Evolutionary conservation across 2,113 vertebrate species (phyloP).

Genomic region (Cricetomys ansorgei): DNA sequence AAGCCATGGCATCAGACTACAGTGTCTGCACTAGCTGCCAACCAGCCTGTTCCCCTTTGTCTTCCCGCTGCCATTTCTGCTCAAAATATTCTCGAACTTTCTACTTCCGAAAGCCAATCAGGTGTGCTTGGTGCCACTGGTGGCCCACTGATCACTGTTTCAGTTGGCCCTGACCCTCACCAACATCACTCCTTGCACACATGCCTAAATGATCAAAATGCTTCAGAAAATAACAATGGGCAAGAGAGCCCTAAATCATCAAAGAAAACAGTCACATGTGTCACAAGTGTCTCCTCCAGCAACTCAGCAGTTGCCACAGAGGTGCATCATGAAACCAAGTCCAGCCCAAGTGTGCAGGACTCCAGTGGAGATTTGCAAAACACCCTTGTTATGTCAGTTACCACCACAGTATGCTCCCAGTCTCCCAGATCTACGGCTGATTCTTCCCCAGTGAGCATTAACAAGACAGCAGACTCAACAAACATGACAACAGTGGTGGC

Average conservation of each 20-base stretch:
- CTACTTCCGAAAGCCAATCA: conserved; percentile 70
- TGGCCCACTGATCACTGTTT: conserved; percentile 67
- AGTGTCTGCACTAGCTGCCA: conserved; percentile 84
- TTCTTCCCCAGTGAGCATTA: conserved; percentile 64
- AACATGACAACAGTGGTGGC: conserved; percentile 12
- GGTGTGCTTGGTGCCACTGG: background rate
- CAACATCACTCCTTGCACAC: conserved; percentile 69
- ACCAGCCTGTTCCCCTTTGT: conserved; percentile 86
- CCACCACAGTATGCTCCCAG: conserved; percentile 64
- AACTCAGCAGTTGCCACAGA: conserved; percentile 55
- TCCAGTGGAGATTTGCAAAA: conserved; percentile 78
- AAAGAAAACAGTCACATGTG: conserved; percentile 68
- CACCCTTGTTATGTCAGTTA: conserved; percentile 66
- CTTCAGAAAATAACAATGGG: conserved; percentile 77
- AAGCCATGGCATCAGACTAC: conserved; percentile 89
- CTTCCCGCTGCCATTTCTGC: conserved; percentile 86
- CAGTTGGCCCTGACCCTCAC: conserved; percentile 60
- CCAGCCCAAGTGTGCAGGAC: conserved; percentile 67
- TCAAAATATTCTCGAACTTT: conserved; percentile 84
- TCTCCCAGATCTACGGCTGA: conserved; percentile 62
- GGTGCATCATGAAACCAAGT: conserved; percentile 70
- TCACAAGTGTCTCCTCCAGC: conserved; percentile 67
- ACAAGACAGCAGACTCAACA: conserved; percentile 56
- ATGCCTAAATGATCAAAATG: conserved; percentile 77
- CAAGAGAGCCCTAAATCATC: conserved; percentile 83